Base-by-base conservation (phyloP, 1,140 invertebrate species). In the Aporrectodea caliginosa region DNA sequence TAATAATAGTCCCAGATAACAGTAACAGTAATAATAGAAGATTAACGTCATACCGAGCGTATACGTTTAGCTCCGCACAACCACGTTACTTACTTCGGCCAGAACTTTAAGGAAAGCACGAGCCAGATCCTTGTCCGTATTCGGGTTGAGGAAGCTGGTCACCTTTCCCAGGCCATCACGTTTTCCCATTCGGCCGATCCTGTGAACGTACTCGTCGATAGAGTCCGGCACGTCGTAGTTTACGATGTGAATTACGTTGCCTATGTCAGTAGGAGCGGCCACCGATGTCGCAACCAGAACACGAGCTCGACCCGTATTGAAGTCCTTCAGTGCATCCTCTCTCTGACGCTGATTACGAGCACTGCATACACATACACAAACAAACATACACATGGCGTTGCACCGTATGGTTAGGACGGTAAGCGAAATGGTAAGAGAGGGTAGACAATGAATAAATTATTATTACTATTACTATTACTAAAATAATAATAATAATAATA, bases 221-320 rank as follows among this genome's bases (percentile, higher is more conserved):
- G 91, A 90, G 81, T 84, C 86, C 0, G 97, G 96, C 80, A 98
- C 84, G 86, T 98, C 96, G 85, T 93, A 98, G 87, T 98, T 98
- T 16, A 98, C 92, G 0, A 98, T 96, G 84, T 96, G 93, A 69
- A 95, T 95, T 14, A 99, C 96, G 88, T 98, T 96, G 0, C 95
- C 96, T 89, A 99, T 99, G 90, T 99, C 98, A 83, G 98, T 90
- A 82, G 97, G 97, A 83, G 96, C 96, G 73, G 97, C 97, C 77
- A 93, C 91, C 90, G 98, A 96, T 14, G 98, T 99, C 33, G 98
- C 98, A 34, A 99, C 97, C 31, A 99, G 91, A 85, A 99, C 97
- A 16, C 97, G 97, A 73, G 94, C 93, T 83, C 92, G 91, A 77
- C 97, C 97, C 71, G 92, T 92, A 80, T 96, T 92, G 91, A 99